A percentile compares a stretch with the other conserved stretches of the same genome.
These are phyloP conservation scores for Seriola aureovittata DNA, from an alignment of 2,113 vertebrate species.

Conservation along the genomic window DNA sequence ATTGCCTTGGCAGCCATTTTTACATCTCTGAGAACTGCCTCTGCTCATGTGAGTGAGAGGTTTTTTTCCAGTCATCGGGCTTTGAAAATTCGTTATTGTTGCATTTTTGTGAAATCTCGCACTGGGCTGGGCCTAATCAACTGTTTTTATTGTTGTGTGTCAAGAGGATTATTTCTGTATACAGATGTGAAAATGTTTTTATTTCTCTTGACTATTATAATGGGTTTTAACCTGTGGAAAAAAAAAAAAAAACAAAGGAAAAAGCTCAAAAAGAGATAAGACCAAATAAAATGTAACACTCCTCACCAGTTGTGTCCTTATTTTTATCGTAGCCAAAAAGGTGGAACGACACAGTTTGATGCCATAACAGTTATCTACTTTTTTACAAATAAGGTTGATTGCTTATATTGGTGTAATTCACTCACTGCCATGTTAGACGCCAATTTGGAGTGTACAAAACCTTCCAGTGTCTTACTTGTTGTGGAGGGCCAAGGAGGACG, in stretches of 20 bases:
- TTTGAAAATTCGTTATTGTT: slow-evolving; percentile 63
- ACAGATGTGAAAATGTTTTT: slow-evolving; percentile 80
- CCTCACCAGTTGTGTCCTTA: slow-evolving; percentile 46
- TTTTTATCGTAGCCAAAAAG: background rate
- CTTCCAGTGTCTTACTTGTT: too few relatives aligned
- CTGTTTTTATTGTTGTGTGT: slow-evolving; percentile 76
- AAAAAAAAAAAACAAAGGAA: slow-evolving; percentile 51
- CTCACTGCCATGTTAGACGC: too few relatives aligned
- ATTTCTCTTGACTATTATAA: slow-evolving; percentile 79
- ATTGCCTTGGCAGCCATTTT: slow-evolving; percentile 58
- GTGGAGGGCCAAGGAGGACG: too few relatives aligned
- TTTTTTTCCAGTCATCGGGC: slow-evolving; percentile 51
- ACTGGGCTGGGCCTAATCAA: slow-evolving; percentile 88
- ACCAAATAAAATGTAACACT: slow-evolving; percentile 87
- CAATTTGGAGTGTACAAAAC: too few relatives aligned
- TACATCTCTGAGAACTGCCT: slow-evolving; percentile 52
- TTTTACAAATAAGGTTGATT: too few relatives aligned
- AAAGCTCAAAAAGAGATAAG: slow-evolving; percentile 75
- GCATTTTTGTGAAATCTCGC: slow-evolving; percentile 78
- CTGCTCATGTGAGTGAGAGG: slow-evolving; percentile 47
- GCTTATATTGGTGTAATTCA: too few relatives aligned
- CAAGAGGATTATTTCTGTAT: slow-evolving; percentile 75
- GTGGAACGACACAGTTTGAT: too few relatives aligned
- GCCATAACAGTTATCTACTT: too few relatives aligned
- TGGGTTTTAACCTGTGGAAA: slow-evolving; percentile 87